A percentile compares a stretch with the other conserved stretches of the same genome.
Evolutionary conservation across 2,888 invertebrate species (phyloP).

Genomic region (Cephalotes varians): DNA sequence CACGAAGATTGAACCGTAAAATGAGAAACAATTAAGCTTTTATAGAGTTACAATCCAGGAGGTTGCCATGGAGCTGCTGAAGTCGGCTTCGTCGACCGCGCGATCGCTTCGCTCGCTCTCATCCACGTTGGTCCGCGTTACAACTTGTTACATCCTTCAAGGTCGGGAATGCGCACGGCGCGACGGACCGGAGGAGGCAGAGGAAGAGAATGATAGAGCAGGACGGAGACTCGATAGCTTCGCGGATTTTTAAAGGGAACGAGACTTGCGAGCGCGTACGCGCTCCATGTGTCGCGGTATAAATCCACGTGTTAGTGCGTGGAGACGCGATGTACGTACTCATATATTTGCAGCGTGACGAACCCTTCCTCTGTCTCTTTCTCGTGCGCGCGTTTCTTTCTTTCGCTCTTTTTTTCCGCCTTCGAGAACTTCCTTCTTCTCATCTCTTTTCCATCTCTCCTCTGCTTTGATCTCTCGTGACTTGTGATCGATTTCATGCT

Average conservation of each 20-base stretch:
- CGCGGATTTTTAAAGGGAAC: constrained; percentile 65
- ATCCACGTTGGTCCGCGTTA: constrained; percentile 64
- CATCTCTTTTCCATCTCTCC: constrained; percentile 20
- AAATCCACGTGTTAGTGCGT: constrained; percentile 53
- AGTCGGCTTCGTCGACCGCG: constrained; percentile 35
- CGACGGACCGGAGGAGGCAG: constrained; percentile 47
- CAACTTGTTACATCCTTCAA: constrained; percentile 80
- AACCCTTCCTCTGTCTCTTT: constrained; percentile 24
- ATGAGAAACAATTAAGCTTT: constrained; percentile 84
- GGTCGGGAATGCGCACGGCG: constrained; percentile 73
- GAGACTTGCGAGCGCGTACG: constrained; percentile 51
- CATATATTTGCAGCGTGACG: constrained; percentile 63
- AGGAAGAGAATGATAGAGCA: constrained; percentile 41
- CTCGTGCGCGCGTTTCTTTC: not conserved
- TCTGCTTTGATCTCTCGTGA: constrained; percentile 55
- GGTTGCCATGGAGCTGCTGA: constrained; percentile 59
- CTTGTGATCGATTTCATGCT: constrained; percentile 62
- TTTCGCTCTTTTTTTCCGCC: constrained; percentile 23
- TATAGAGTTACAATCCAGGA: constrained; percentile 81
- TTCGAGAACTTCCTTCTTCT: constrained; percentile 11
- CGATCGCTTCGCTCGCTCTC: constrained; percentile 55
- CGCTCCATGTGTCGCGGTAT: constrained; percentile 53
- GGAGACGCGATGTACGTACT: constrained; percentile 49
- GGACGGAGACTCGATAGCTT: constrained; percentile 68
- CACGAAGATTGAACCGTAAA: constrained; percentile 81